Percentiles rank a stretch among this genome's conserved stretches.
These are phyloP conservation scores for Chlorodrepanis virens DNA, from an alignment of 2,113 vertebrate genomes.

Conservation along the genomic window DNA sequence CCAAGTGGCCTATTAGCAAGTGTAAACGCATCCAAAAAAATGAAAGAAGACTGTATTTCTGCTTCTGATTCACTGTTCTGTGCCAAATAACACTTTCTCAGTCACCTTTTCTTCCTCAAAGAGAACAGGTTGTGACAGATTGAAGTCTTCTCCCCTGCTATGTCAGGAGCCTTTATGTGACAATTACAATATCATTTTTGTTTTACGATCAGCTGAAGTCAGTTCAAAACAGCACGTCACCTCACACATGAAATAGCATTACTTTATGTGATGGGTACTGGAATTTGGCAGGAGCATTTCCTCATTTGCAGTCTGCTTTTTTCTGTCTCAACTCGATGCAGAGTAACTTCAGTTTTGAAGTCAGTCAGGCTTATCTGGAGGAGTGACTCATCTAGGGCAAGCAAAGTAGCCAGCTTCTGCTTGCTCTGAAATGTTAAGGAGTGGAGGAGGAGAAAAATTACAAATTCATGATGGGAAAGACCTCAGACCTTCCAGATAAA, in stretches of 20 bases:
- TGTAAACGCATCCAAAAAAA: constrained; percentile 37
- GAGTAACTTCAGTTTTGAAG: constrained; percentile 49
- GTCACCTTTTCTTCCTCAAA: constrained; percentile 63
- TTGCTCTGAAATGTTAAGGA: constrained; percentile 7
- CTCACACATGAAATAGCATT: constrained; percentile 48
- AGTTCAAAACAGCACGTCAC: constrained; percentile 59
- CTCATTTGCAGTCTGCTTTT: constrained; percentile 50
- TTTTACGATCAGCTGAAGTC: constrained; percentile 62
- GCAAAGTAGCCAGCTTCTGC: neutral
- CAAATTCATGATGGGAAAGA: neutral
- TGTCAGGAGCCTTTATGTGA: constrained; percentile 60
- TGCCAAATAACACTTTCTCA: constrained; percentile 54
- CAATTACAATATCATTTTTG: constrained; percentile 67
- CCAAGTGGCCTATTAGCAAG: constrained; percentile 51
- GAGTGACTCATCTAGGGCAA: constrained; percentile 62
- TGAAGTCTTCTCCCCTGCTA: constrained; percentile 48
- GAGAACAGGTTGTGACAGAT: constrained; percentile 59
- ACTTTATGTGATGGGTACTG: constrained; percentile 19
- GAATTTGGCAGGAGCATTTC: constrained; percentile 50
- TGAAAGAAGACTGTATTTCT: constrained; percentile 32
- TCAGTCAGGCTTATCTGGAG: constrained; percentile 52
- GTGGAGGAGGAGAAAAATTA: constrained; percentile 2
- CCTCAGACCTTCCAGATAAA: constrained; percentile 15
- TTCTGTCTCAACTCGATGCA: neutral
- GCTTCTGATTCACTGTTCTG: constrained; percentile 9